Evolutionary conservation across 2,888 invertebrate genomes (phyloP), one percentile per base, ranked within the genome.

Genomic region (Amphipyra tragopoginis): DNA sequence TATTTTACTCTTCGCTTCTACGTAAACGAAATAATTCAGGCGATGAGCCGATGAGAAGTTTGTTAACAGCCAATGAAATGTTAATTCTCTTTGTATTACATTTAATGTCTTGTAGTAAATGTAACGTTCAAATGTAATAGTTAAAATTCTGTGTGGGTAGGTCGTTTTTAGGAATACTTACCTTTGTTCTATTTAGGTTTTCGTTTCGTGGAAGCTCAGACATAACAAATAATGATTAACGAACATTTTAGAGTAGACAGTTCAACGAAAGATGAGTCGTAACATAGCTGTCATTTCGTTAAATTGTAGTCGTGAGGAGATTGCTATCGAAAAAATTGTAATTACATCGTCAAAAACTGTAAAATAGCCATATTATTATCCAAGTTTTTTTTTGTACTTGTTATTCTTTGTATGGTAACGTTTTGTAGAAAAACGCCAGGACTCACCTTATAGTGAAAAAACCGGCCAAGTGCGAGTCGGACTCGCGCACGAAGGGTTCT

Each of bases 81-180:
- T 49, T 51, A 54, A 48, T 51, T 51, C 34, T 57, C 45, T 61
- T 62, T 68, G 51, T 55, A 21, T 43, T 38, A 29, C 6, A 10
- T 50, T 45, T 57, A 48, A 47, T 48, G 50, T 47, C n/a, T 57
- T 40, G 48, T 39, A 44, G 26, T 29, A 51, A 61, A 67, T 3
- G 21, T 48, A 39, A 21, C 15, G 15, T 50, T 54, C 9, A 54
- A 61, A 61, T 68, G 51, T 9, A 48, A 56, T 55, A 48, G 50
- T 43, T 61, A 49, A 38, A 42, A 34, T 42, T 14, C 49, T 33
- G 36, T 8, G 44, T 66, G 38, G 65, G 39, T 48, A 29, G 39
- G 5, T 39, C 14, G 39, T 40, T 45, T 33, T 49, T 14, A 15
- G 42, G 42, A 42, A 48, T 48, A 33, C 44, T 45, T 26, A 44